A percentile compares a stretch with the other conserved stretches of the same genome.
Conservation (phyloP, 2,113 vertebrate species). For the Etia nguti region DNA sequence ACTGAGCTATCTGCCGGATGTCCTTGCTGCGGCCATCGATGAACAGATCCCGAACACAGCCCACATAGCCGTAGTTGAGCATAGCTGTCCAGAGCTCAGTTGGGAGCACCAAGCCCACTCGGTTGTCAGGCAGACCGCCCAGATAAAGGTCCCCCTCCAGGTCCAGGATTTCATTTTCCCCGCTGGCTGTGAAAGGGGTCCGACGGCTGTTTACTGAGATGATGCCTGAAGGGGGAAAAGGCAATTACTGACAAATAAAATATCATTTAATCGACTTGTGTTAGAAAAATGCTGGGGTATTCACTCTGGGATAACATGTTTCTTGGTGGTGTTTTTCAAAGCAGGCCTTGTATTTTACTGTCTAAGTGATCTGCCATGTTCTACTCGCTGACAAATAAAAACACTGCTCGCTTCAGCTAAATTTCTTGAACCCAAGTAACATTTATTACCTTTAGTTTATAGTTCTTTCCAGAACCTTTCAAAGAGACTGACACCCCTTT, state of each 20-base stretch:
- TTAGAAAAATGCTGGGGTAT: background rate
- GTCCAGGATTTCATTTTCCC: conserved; percentile 95
- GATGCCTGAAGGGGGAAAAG: conserved; percentile 76
- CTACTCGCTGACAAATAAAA: background rate
- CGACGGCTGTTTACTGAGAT: conserved; percentile 96
- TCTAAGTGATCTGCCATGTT: background rate
- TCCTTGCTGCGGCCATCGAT: conserved; percentile 96
- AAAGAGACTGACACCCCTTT: background rate
- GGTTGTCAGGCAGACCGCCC: conserved; percentile 88
- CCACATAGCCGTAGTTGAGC: conserved; percentile 96
- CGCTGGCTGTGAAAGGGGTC: conserved; percentile 90
- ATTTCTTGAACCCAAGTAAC: background rate
- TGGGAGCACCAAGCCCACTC: conserved; percentile 86
- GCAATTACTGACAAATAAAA: background rate
- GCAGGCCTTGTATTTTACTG: background rate
- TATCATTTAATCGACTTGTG: background rate
- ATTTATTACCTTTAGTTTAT: background rate
- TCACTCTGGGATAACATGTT: background rate
- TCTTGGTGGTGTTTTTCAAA: background rate
- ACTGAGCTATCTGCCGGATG: conserved; percentile 88
- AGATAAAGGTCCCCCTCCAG: conserved; percentile 96
- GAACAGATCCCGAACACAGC: conserved; percentile 93
- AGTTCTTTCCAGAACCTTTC: background rate
- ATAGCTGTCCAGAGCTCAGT: conserved; percentile 97
- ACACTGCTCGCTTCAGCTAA: background rate